Conservation (phyloP, 2,113 vertebrate genomes). For the Fregetta grallaria region DNA sequence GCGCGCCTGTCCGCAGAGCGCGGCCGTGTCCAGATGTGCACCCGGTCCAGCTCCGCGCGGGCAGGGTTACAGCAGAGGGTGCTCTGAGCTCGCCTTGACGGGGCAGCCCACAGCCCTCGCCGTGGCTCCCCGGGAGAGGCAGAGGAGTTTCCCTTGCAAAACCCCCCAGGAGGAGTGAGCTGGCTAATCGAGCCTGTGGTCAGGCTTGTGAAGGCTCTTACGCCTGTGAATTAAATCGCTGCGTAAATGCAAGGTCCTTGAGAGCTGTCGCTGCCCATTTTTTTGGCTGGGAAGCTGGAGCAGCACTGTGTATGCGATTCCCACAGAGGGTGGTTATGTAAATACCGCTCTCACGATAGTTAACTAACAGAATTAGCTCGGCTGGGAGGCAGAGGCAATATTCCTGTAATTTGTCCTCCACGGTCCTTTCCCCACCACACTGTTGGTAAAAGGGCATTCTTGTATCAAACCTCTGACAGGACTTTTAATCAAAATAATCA, state of each 20-base stretch:
- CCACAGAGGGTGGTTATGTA: neutral
- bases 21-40: rapidly evolving
- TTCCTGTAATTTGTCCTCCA: neutral
- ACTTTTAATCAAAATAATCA: slow-evolving; percentile 3
- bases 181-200: neutral
- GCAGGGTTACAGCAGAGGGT: slow-evolving; percentile 23
- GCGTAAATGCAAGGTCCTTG: neutral
- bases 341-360: neutral
- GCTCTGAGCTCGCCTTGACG: neutral
- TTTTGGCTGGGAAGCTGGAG: neutral
- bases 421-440: neutral
- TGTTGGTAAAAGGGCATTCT: neutral
- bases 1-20: rapidly evolving
- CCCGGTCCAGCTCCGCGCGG: rapidly evolving
- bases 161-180: neutral
- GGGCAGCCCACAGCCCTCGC: neutral
- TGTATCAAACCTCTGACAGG: neutral
- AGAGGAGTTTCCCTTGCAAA: neutral
- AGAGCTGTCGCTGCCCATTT: neutral
- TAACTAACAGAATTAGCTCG: neutral
- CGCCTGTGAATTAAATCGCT: neutral
- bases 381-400: neutral
- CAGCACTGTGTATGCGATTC: neutral
- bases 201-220: neutral
- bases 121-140: neutral